Evolutionary conservation across 2,888 invertebrate species (phyloP).

Genomic region (Dynastes hyllus): DNA sequence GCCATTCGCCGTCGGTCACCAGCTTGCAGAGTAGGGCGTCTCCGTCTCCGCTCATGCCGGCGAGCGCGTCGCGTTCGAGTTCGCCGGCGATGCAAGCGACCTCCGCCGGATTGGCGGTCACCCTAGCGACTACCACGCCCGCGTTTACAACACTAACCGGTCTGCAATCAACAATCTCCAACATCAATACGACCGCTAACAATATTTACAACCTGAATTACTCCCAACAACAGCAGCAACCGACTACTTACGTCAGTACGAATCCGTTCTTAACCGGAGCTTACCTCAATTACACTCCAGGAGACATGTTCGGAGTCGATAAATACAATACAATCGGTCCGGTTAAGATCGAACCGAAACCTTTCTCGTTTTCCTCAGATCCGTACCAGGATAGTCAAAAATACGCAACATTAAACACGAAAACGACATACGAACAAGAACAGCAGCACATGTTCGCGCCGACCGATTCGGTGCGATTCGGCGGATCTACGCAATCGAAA

Average conservation of each 20-base stretch:
- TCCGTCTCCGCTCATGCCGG: constrained; percentile 66
- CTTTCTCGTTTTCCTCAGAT: constrained; percentile 61
- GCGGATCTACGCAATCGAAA: constrained; percentile 57
- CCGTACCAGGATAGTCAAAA: constrained; percentile 58
- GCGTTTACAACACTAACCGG: constrained; percentile 67
- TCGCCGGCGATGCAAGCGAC: constrained; percentile 73
- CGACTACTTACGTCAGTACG: constrained; percentile 72
- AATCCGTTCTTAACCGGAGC: constrained; percentile 76
- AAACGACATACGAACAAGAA: constrained; percentile 60
- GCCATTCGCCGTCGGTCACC: constrained; percentile 66
- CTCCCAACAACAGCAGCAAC: constrained; percentile 63
- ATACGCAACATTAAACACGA: constrained; percentile 62
- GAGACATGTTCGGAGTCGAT: constrained; percentile 61
- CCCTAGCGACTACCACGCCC: constrained; percentile 72
- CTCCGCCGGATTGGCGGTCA: constrained; percentile 78
- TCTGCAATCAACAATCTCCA: constrained; percentile 66
- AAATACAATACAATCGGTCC: constrained; percentile 69
- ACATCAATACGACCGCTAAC: constrained; percentile 65
- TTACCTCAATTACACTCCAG: constrained; percentile 68
- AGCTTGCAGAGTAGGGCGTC: constrained; percentile 69
- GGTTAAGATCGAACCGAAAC: constrained; percentile 63
- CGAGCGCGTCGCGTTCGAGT: constrained; percentile 65
- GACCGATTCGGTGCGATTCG: neutral
- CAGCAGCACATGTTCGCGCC: constrained; percentile 47
- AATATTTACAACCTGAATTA: constrained; percentile 63